phyloP scores from a whole-genome alignment of 1,140 invertebrate species.

The silkworm (Bombyx mori) region ASM3026992v2 NC_085128.1:13243001-13243500 shows the following conservation, averaged over 20 bases:
- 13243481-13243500: neutral
- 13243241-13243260: neutral
- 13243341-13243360: constrained; percentile 46
- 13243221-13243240: too few relatives aligned
- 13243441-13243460: constrained; percentile 37
- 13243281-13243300: constrained; percentile 46
- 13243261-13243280: neutral
- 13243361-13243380: constrained; percentile 51
- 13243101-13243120: too few relatives aligned
- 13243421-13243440: constrained; percentile 45
- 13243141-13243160: too few relatives aligned
- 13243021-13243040: too few relatives aligned
- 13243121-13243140: too few relatives aligned
- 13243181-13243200: too few relatives aligned
- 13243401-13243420: constrained; percentile 53
- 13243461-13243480: neutral
- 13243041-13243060: too few relatives aligned
- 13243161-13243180: too few relatives aligned
- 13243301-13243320: constrained; percentile 60
- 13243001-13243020: neutral
- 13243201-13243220: too few relatives aligned
- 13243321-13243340: constrained; percentile 54
- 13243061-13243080: too few relatives aligned
- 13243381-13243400: constrained; percentile 53
- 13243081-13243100: too few relatives aligned